Percentiles rank a stretch among this genome's conserved stretches.
Conservation (phyloP, 1,140 invertebrate species). For the Pseudomyrmex cubaensis region DNA sequence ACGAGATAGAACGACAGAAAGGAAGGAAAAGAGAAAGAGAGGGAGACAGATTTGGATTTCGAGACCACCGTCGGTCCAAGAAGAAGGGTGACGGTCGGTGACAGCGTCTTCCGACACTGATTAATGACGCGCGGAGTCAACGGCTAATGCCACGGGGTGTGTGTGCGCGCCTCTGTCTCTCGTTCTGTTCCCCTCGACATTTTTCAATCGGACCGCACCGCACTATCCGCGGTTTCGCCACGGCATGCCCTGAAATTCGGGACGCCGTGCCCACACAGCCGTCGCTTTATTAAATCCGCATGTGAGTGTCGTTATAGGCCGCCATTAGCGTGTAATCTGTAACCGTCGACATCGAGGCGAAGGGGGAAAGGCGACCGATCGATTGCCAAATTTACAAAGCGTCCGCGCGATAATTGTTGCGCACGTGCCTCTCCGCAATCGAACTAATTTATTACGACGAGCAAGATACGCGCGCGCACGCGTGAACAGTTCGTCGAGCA, state of each 20-base stretch:
- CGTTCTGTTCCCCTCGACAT: constrained; percentile 56
- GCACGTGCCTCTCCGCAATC: not conserved
- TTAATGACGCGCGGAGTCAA: constrained; percentile 77
- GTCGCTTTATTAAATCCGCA: constrained; percentile 72
- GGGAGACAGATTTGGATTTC: constrained; percentile 60
- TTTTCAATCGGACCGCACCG: constrained; percentile 65
- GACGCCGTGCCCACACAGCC: constrained; percentile 56
- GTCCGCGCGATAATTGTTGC: not conserved
- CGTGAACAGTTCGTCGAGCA: not conserved
- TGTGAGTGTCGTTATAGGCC: constrained; percentile 72
- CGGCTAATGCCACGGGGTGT: constrained; percentile 73
- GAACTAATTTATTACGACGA: not conserved
- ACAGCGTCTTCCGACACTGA: constrained; percentile 77
- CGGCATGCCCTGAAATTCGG: constrained; percentile 63
- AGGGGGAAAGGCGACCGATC: no score
- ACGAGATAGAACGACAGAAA: not conserved
- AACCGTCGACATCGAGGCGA: constrained; percentile 26
- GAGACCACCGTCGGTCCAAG: constrained; percentile 45
- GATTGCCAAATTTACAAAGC: constrained; percentile 1
- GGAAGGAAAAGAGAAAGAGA: constrained; percentile 11
- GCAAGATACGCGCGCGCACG: not conserved
- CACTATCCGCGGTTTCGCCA: constrained; percentile 46
- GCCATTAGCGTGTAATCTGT: constrained; percentile 41
- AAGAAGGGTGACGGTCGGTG: constrained; percentile 67
- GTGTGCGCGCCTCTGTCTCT: constrained; percentile 11